phyloP scores from a whole-genome alignment of 2,888 invertebrate species.

The Aleiodes leptofemur region DNA sequence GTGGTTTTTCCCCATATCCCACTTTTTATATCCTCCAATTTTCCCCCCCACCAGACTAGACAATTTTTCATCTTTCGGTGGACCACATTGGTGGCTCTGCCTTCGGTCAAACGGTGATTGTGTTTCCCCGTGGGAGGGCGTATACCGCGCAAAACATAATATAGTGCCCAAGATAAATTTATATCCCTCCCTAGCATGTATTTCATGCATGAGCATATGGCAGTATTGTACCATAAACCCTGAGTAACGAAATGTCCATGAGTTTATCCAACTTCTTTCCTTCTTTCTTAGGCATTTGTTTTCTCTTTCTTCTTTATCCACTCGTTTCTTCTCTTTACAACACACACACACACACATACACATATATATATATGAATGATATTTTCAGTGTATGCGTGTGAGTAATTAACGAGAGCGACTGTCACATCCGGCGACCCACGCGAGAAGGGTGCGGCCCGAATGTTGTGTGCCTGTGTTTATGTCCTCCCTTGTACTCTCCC shows the following conservation, averaged over 20 bases:
- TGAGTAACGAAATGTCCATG: not conserved
- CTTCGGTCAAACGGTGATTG: constrained; percentile 57
- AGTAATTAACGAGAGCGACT: constrained; percentile 75
- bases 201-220: constrained; percentile 54
- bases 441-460: constrained; percentile 70
- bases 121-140: constrained; percentile 61
- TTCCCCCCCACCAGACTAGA: too few species aligned
- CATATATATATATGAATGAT: too few species aligned
- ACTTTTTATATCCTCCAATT: too few species aligned
- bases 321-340: too few species aligned
- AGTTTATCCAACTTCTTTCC: constrained; percentile 48
- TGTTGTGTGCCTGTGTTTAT: constrained; percentile 51
- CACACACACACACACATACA: too few species aligned
- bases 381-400: constrained; percentile 60
- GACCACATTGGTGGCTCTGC: constrained; percentile 25
- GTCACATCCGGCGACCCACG: constrained; percentile 76
- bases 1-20: too few species aligned
- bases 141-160: constrained; percentile 66
- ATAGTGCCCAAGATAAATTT: constrained; percentile 65
- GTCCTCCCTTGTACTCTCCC: constrained; percentile 57
- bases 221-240: constrained; percentile 21
- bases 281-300: constrained; percentile 60
- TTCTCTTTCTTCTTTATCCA: not conserved
- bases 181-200: constrained; percentile 54
- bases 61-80: constrained; percentile 10